Base-by-base conservation (phyloP, 2,888 invertebrate genomes). In the Himalopsyche anomala region DNA sequence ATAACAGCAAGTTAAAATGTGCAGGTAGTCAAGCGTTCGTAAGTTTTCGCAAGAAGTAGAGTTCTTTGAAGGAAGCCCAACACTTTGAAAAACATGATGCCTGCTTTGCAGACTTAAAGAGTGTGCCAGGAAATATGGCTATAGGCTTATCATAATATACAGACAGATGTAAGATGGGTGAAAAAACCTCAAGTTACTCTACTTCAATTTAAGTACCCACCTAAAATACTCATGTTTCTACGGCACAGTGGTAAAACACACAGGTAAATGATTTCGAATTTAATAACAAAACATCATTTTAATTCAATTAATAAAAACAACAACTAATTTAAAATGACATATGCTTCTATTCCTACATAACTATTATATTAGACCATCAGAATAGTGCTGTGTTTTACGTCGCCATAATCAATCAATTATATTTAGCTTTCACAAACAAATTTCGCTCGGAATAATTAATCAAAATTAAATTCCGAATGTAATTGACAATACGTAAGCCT, bases 111-210 rank as follows among this genome's bases (percentile, higher is more conserved):
- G 80, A 51, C 45, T 80, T 80, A 80, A 80, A 80, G 45, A 80
- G 80, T 51, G 80, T 42, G 80, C 38, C 17, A n/a, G 80, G 80
- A 80, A 80, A 80, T 80, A 80, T 51, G 40, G 51, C 80, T 4
- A 51, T 80, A 28, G 80, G 80, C 51, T 80, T 80, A 80, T 80
- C 80, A 80, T 80, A 80, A 80, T 80, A 80, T 80, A 80, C 80
- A 80, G 45, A 51, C 45, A 80, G 80, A 51, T 42, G 80, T 51
- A 80, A n/a, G 80, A 80, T 80, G 80, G 80, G 80, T 80, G 80
- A 80, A 80, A 80, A 80, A 80, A 80, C 80, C 80, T 80, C 80
- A 80, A 80, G 80, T 45, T 19, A 51, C 51, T 6, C 40, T 51
- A 45, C 80, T 80, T 80, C 51, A 80, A 51, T 80, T 80, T 80